Base-by-base conservation (phyloP, 64 coral and sea anemone species). In the Cladopsammia gracilis region DNA sequence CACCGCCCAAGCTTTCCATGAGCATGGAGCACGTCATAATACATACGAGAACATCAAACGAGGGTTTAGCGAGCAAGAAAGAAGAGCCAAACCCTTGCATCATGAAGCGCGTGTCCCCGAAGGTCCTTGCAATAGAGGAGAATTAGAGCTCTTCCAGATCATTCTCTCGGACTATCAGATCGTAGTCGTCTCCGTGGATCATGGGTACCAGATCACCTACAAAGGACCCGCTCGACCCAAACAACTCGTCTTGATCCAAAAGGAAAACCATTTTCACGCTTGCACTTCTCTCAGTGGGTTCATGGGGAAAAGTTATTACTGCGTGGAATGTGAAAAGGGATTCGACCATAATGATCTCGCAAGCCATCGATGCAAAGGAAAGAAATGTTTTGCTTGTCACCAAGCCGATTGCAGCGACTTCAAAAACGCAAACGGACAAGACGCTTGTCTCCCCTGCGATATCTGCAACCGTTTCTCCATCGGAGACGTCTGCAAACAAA, bases 321-420 rank as follows among this genome's bases (percentile, higher is more conserved):
- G 52, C 52, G 5, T 61, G 2, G 1, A 88, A 5, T 88, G 75
- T 58, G 45, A 91, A 44, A 91, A 91, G 58, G 60, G 23, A 2
- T 95, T 49, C 15, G 77, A 91, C 19, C n/a, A 49, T 24, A 64
- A 73, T 20, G 56, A 77, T 3, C 22, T 51, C 20, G 51, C 10
- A 18, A 4, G 53, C 18, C 73, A 51, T 50, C 18, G 46, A 3
- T 76, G 73, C 51, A 4, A 4, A 2, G 65, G 65, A 5, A 6
- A 51, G 3, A 76, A 76, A 22, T 76, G 73, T 51, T 48, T 18
- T 76, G 10, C 11, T 7, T 76, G 73, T 20, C 48, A 76, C n/a
- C 73, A 76, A 52, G 0, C 4, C 0, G 16, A 76, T 4, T 76
- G 73, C 19, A 0, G 0, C 3, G 73, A 76, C 4, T 76, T 51